Evolutionary conservation across 2,888 invertebrate genomes (phyloP).

Genomic region (Drosophila peninsularis): DNA sequence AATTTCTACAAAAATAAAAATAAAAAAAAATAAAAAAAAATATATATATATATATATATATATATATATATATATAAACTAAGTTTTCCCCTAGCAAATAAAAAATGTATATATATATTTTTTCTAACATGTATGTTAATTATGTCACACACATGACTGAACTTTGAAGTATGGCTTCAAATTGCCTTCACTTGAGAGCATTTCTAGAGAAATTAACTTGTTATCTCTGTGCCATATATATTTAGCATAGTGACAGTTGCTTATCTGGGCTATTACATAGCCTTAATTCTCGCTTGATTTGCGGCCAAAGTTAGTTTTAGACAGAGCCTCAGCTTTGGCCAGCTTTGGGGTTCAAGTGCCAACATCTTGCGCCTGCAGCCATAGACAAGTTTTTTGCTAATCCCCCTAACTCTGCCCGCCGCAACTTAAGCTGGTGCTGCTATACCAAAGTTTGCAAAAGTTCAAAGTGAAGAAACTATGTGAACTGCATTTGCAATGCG

Average conservation of each 20-base stretch:
- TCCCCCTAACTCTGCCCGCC: neutral
- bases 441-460: conserved; percentile 52
- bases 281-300: conserved; percentile 35
- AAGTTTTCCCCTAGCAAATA: conserved; percentile 15
- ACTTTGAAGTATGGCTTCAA: conserved; percentile 32
- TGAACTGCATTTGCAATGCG: conserved; percentile 70
- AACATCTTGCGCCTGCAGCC: conserved; percentile 32
- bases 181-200: conserved; percentile 18
- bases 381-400: conserved; percentile 29
- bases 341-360: conserved; percentile 16
- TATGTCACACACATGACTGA: conserved; percentile 18
- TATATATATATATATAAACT: neutral
- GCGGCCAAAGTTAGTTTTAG: conserved; percentile 24
- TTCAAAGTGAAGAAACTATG: conserved; percentile 61
- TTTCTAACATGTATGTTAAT: conserved; percentile 30
- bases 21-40: too few relatives aligned
- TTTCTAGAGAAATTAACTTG: conserved; percentile 40
- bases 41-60: neutral
- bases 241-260: conserved; percentile 4
- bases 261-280: conserved; percentile 23
- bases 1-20: conserved; percentile 26
- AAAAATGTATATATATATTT: neutral
- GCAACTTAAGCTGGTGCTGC: neutral
- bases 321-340: conserved; percentile 17
- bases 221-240: neutral